Evolutionary conservation across 2,888 invertebrate species (phyloP), one percentile per base, ranked within the genome.

Genomic region (Aspidiotus rigidus): DNA sequence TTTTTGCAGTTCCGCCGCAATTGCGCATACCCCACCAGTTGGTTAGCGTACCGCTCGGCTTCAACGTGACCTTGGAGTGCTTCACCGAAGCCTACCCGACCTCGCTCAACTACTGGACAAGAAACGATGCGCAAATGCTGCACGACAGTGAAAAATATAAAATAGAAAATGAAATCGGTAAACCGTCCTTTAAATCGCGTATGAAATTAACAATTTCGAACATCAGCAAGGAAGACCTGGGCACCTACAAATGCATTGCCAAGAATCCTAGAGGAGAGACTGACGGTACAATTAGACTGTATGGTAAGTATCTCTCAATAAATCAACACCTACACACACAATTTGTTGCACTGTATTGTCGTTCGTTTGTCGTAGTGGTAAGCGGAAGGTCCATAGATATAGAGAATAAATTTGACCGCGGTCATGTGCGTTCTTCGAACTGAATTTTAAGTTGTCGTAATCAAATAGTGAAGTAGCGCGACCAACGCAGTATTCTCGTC

Each of bases 211-310:
- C 88, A 71, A 90, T 94, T 74, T 81, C 83, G 75, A 86, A 88
- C 77, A 86, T 93, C 70, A 76, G 77, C 74, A 78, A 86, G 75
- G 84, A 84, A 74, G 93, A 94, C 79, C 92, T 89, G 77, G 93
- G 91, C 39, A 89, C 86, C 64, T 93, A 92, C 79, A 91, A 90
- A 78, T 92, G 92, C 79, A 85, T 89, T 39, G 89, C 93, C 72
- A 93, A 93, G 80, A 93, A 93, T 81, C 91, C 92, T 70, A 83
- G 93, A 73, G 92, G 93, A 72, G 91, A 92, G 78, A 93, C 92
- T 62, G 92, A 92, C 79, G 93, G 93, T 73, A 87, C 87, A 72
- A 93, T 93, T 77, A 85, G 90, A 74, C 83, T 93, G 73, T 92
- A 93, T 79, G 88, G 93, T 93, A 82, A 88, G 90, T 86, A 28